A percentile compares a stretch with the other conserved stretches of the same genome.
These are phyloP conservation scores for Spatulosminthurus flaviceps DNA, from an alignment of 2,888 invertebrate genomes.

Conservation along the genomic window DNA sequence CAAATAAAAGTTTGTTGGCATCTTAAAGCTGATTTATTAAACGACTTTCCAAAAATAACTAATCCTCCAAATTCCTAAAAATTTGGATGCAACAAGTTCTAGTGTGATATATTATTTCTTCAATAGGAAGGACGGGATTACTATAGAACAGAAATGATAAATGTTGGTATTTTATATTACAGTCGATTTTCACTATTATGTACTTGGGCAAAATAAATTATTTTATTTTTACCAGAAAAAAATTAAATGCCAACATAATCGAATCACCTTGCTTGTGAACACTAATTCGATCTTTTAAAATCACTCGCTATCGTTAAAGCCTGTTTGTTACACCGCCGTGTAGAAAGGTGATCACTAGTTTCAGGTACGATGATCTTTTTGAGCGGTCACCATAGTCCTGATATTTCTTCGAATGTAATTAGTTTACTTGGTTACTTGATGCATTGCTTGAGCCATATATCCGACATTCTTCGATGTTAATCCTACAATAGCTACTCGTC, in stretches of 20 bases:
- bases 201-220: no score
- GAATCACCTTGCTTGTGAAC: neutral
- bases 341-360: conserved; percentile 2
- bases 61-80: neutral
- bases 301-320: conserved; percentile 1
- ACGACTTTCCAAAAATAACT: conserved; percentile 15
- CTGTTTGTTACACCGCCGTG: neutral
- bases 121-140: neutral
- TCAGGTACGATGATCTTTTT: neutral
- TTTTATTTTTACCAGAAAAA: no score
- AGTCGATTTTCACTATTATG: no score
- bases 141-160: neutral
- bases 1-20: neutral
- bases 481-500: conserved; percentile 97
- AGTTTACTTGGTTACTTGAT: conserved; percentile 83
- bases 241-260: no score
- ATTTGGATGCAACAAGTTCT: neutral
- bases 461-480: conserved; percentile 93
- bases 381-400: neutral
- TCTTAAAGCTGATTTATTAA: neutral
- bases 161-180: no score
- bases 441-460: conserved; percentile 92
- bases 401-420: neutral
- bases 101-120: neutral
- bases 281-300: neutral